phyloP scores from a whole-genome alignment of 2,113 vertebrate species.

The Montifringilla adamsi region DNA sequence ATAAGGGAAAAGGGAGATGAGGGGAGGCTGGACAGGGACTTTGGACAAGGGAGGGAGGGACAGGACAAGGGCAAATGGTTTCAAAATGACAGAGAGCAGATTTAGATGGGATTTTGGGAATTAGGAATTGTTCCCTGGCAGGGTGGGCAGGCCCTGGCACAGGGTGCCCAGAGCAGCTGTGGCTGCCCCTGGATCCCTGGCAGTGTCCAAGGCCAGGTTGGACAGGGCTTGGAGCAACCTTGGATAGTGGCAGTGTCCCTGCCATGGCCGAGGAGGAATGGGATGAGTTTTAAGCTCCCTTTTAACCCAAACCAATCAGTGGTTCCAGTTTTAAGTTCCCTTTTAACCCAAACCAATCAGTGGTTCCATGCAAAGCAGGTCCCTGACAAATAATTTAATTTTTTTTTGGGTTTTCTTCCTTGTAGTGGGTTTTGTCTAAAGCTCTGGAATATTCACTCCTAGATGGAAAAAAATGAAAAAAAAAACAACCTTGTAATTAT shows the following conservation, averaged over 20 bases:
- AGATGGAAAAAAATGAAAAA: rapidly evolving
- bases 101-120: not conserved
- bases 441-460: not conserved
- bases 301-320: not conserved
- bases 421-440: not conserved
- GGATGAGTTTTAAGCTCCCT: rapidly evolving
- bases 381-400: not conserved
- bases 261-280: not conserved
- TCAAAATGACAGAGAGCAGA: no score
- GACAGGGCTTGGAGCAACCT: not conserved
- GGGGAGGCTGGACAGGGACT: not conserved
- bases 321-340: rapidly evolving
- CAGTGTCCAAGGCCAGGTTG: not conserved
- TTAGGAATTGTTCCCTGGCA: not conserved
- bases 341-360: not conserved
- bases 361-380: not conserved
- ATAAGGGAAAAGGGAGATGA: not conserved
- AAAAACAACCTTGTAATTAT: not conserved
- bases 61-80: not conserved
- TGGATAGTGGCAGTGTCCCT: not conserved
- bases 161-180: not conserved
- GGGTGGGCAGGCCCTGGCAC: not conserved
- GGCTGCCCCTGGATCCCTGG: not conserved
- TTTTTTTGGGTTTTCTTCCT: not conserved
- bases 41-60: not conserved